phyloP scores from a whole-genome alignment of 2,113 vertebrate genomes.

The Pimephales promelas region DNA sequence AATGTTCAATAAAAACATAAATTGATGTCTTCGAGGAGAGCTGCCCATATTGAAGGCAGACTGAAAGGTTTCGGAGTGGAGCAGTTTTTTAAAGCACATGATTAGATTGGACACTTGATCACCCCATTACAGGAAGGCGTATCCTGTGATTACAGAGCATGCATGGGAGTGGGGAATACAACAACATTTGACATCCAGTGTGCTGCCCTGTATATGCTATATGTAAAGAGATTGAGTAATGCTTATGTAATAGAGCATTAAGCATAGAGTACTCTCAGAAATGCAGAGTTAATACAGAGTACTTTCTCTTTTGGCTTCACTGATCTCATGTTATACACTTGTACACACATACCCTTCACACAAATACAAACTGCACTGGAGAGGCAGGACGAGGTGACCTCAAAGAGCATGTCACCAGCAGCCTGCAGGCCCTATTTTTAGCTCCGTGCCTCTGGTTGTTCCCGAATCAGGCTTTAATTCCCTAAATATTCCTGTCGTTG shows the following conservation, averaged over 20 bases:
- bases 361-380: constrained; percentile 6
- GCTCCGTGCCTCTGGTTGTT: constrained; percentile 26
- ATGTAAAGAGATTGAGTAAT: not conserved
- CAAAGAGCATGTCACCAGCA: constrained; percentile 44
- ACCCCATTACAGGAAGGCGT: not conserved
- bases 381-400: constrained; percentile 47
- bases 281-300: not conserved
- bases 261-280: not conserved
- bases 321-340: not conserved
- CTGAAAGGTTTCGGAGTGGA: not conserved
- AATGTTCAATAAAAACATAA: too few species aligned
- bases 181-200: not conserved
- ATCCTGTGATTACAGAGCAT: constrained; percentile 10
- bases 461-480: constrained; percentile 35
- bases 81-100: not conserved
- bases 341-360: constrained; percentile 8
- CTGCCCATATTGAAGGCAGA: not conserved
- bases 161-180: not conserved
- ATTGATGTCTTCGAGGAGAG: not conserved
- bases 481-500: constrained; percentile 33
- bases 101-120: not conserved
- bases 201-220: not conserved
- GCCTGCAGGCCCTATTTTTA: constrained; percentile 51
- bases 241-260: not conserved
- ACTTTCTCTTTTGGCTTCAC: not conserved